Conservation (phyloP, 2,797 vertebrate species). For the Nothura maculosa region DNA sequence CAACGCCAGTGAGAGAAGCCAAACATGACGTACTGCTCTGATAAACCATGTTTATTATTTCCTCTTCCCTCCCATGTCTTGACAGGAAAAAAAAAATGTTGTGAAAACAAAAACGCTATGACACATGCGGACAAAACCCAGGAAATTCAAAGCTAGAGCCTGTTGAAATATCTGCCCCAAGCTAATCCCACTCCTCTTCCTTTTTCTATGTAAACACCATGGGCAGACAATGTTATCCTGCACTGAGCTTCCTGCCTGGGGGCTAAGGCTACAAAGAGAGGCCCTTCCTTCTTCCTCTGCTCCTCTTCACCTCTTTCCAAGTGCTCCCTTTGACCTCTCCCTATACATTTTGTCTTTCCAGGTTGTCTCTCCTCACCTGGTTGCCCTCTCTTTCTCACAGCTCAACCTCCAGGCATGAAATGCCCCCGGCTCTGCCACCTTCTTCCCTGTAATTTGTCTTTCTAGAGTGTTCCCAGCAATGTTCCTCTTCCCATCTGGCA, state of each 20-base stretch:
- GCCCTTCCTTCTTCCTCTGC: constrained; percentile 2
- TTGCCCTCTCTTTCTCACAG: neutral
- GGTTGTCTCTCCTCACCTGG: neutral
- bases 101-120: neutral
- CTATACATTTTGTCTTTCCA: neutral
- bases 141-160: constrained; percentile 27
- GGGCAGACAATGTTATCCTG: neutral
- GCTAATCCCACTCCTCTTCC: constrained; percentile 13
- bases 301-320: neutral
- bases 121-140: constrained; percentile 5
- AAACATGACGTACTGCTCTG: neutral
- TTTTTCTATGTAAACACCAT: neutral
- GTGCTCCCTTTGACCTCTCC: neutral
- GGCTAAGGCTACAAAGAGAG: neutral
- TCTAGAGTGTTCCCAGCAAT: neutral
- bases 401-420: neutral
- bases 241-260: neutral
- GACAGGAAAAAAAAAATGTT: neutral
- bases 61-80: neutral
- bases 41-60: neutral
- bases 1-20: neutral
- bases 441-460: neutral
- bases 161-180: constrained; percentile 20
- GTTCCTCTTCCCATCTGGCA: neutral
- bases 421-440: neutral